Conservation (phyloP, 2,888 invertebrate species). For the Sclerodermus sp. region DNA sequence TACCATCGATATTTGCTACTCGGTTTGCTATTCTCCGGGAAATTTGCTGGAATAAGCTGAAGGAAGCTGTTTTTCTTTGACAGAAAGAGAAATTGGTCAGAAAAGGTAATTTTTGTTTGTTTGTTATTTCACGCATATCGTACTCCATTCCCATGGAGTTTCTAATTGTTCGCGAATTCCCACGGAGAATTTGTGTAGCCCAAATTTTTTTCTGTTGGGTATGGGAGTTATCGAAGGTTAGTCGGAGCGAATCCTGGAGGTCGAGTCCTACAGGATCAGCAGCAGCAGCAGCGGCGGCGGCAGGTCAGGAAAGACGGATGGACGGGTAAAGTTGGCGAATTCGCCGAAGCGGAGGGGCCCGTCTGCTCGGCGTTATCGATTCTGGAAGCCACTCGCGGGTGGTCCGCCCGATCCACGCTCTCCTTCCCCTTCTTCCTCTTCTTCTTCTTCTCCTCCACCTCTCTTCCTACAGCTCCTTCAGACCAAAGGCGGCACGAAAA, state of each 20-base stretch:
- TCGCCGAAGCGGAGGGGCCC: slow-evolving; percentile 23
- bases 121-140: no score
- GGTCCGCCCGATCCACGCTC: slow-evolving; percentile 38
- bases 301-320: slow-evolving; percentile 24
- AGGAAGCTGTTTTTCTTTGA: no score
- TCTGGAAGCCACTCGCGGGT: slow-evolving; percentile 46
- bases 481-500: slow-evolving; percentile 36
- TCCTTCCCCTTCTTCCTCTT: slow-evolving; percentile 18
- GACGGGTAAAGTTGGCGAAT: slow-evolving; percentile 18
- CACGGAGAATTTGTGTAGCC: no score
- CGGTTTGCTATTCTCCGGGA: no score
- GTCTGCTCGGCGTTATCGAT: slow-evolving; percentile 39
- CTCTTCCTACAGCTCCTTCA: slow-evolving; percentile 9
- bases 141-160: no score
- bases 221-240: not conserved
- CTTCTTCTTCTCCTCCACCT: slow-evolving; percentile 11
- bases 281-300: not conserved
- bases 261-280: not conserved
- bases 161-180: no score
- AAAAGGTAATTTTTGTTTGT: no score
- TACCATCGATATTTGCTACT: no score
- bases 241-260: not conserved
- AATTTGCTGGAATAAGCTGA: no score
- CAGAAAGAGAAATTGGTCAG: no score
- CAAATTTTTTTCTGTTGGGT: no score